phyloP scores from a whole-genome alignment of 1,140 invertebrate species.

The Aradophagus sp. region DNA sequence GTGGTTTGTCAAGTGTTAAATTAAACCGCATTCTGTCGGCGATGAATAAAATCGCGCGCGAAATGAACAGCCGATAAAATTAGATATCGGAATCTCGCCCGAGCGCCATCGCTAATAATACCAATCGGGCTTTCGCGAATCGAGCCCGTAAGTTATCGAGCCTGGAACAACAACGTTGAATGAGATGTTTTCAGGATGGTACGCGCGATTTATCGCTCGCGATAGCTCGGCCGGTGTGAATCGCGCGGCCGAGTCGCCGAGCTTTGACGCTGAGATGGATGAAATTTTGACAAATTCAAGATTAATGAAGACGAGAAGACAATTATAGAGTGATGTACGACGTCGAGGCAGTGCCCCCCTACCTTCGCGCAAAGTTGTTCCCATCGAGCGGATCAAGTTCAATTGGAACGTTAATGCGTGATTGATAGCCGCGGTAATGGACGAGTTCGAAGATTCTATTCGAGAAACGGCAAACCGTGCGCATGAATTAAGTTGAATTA shows the following conservation, averaged over 20 bases:
- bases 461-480: constrained; percentile 28
- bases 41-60: constrained; percentile 31
- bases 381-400: constrained; percentile 38
- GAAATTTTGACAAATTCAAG: constrained; percentile 54
- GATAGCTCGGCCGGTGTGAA: constrained; percentile 23
- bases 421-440: constrained; percentile 56
- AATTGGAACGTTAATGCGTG: constrained; percentile 50
- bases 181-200: constrained; percentile 48
- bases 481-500: constrained; percentile 35
- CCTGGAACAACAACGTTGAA: constrained; percentile 33
- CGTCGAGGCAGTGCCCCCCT: constrained; percentile 16
- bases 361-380: constrained; percentile 38
- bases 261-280: constrained; percentile 6
- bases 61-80: constrained; percentile 45
- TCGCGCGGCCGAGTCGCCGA: too few relatives aligned
- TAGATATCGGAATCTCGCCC: constrained; percentile 23
- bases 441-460: constrained; percentile 38
- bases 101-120: constrained; percentile 16
- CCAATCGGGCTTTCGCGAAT: constrained; percentile 22
- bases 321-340: constrained; percentile 42
- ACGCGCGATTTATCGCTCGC: constrained; percentile 25
- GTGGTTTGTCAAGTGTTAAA: constrained; percentile 46
- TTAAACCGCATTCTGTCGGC: constrained; percentile 39
- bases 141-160: too few relatives aligned
- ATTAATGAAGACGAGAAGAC: constrained; percentile 55